These are phyloP conservation scores for Morus bassanus DNA, from an alignment of 2,797 vertebrate genomes.

Conservation along the genomic window DNA sequence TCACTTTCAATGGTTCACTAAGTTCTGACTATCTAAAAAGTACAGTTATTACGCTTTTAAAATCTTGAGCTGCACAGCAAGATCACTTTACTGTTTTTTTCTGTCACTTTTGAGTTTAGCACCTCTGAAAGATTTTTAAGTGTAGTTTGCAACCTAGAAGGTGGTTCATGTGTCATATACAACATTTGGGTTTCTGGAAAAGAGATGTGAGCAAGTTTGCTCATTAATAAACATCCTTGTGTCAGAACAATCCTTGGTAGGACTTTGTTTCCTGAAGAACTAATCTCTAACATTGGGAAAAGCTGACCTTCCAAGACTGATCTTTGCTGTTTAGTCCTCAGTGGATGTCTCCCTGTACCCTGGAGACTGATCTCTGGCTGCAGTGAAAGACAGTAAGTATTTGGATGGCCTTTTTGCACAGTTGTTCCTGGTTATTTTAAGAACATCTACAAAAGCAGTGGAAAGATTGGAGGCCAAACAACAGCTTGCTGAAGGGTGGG, in stretches of 20 bases:
- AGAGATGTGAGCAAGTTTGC: background rate
- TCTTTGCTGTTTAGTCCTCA: background rate
- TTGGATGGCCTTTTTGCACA: background rate
- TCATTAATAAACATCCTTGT: background rate
- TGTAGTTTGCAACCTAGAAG: background rate
- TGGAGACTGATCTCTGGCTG: background rate
- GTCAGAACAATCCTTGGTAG: background rate
- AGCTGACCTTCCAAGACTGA: background rate
- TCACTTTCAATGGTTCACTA: slow-evolving; percentile 78
- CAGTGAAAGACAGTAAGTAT: background rate
- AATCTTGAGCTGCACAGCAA: slow-evolving; percentile 65
- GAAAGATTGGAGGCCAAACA: background rate
- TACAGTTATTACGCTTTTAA: slow-evolving; percentile 79
- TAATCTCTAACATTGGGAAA: background rate
- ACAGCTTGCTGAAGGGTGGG: background rate
- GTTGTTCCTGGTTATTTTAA: background rate
- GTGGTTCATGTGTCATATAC: background rate
- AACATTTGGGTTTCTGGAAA: background rate
- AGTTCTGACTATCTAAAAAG: slow-evolving; percentile 79
- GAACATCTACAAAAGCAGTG: background rate
- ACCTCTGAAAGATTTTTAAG: slow-evolving; percentile 23
- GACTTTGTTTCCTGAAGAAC: background rate
- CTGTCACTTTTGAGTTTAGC: slow-evolving; percentile 39
- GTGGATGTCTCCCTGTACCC: background rate
- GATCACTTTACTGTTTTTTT: slow-evolving; percentile 63